Conservation (phyloP, 2,113 vertebrate genomes). For the Coracopsis vasa region DNA sequence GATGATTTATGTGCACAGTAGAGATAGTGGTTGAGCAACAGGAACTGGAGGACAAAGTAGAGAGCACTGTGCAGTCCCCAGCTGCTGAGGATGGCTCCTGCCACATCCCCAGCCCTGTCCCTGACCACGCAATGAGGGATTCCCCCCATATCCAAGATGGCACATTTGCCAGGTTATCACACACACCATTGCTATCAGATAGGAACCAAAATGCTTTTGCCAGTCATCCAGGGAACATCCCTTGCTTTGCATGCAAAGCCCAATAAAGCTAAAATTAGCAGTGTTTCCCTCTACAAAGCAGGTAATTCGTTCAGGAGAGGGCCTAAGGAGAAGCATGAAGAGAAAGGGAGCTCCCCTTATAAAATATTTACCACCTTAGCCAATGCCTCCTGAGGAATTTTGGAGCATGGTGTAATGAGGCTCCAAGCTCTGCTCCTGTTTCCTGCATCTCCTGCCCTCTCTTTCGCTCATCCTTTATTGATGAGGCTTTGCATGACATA, state of each 20-base stretch:
- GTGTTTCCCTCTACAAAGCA: conserved; percentile 10
- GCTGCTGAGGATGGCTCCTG: rapidly evolving
- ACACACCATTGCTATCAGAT: not conserved
- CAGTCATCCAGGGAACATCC: not conserved
- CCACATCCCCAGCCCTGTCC: not conserved
- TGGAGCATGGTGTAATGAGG: not conserved
- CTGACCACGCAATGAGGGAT: not conserved
- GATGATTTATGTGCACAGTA: not conserved
- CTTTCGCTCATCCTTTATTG: conserved; percentile 28
- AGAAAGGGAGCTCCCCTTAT: conserved; percentile 32
- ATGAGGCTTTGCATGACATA: not conserved
- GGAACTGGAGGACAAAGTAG: not conserved
- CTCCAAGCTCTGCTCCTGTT: not conserved
- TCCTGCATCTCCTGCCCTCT: not conserved
- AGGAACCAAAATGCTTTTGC: not conserved
- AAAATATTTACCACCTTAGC: conserved; percentile 33
- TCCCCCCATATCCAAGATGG: not conserved
- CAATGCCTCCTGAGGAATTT: conserved; percentile 7
- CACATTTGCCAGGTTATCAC: not conserved
- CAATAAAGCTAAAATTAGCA: not conserved
- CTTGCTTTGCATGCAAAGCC: not conserved
- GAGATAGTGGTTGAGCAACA: rapidly evolving
- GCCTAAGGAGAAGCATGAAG: not conserved
- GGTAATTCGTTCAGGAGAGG: not conserved
- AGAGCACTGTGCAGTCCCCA: not conserved